These are phyloP conservation scores for Diogma glabrata DNA, from an alignment of 2,888 invertebrate species.

Conservation along the genomic window DNA sequence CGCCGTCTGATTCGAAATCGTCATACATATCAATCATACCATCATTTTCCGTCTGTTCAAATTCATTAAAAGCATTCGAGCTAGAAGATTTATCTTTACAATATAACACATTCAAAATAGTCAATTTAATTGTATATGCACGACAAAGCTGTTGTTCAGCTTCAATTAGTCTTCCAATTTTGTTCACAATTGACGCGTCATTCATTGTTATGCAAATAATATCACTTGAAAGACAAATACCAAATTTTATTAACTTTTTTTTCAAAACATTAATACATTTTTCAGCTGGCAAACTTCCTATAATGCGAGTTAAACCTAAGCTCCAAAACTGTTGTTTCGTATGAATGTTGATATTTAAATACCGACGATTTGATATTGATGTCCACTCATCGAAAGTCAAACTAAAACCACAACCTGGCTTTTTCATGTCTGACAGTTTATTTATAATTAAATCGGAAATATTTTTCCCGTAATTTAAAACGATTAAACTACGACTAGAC, in stretches of 20 bases:
- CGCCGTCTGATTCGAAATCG: background rate
- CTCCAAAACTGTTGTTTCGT: too few relatives aligned
- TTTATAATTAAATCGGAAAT: too few relatives aligned
- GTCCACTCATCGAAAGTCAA: background rate
- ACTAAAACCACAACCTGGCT: background rate
- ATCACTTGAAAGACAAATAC: background rate
- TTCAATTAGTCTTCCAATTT: too few relatives aligned
- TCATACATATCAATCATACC: background rate
- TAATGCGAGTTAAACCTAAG: too few relatives aligned
- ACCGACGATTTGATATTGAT: too few relatives aligned
- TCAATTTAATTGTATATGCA: background rate
- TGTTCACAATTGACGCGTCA: too few relatives aligned
- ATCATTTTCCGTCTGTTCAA: slow-evolving; percentile 1
- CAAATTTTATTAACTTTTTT: background rate
- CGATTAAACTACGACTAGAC: too few relatives aligned
- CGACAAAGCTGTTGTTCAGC: too few relatives aligned
- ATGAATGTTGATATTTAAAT: too few relatives aligned
- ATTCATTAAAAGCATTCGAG: background rate
- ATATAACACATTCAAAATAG: background rate
- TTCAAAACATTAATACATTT: too few relatives aligned
- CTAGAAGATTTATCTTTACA: background rate
- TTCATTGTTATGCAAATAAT: background rate
- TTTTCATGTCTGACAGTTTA: background rate
- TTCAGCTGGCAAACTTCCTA: too few relatives aligned
- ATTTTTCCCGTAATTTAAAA: background rate